Evolutionary conservation across 1,140 invertebrate genomes (phyloP).

Genomic region (Aphaenogaster rudis): DNA sequence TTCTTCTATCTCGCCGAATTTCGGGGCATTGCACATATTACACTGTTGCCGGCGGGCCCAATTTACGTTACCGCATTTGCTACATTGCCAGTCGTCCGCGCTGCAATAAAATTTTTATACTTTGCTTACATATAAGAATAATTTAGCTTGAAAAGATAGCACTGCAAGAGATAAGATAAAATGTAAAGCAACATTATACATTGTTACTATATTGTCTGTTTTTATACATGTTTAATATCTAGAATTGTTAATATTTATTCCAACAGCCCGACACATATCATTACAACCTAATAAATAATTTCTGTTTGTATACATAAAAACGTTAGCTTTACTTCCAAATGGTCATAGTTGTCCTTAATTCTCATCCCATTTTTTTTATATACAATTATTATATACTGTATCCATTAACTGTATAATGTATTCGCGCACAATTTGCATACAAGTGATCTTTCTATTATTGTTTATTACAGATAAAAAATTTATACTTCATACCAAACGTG

Average conservation of each 20-base stretch:
- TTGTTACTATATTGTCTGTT: neutral
- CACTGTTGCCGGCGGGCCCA: constrained; percentile 98
- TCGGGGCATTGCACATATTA: constrained; percentile 99
- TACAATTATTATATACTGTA: neutral
- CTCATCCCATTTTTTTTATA: neutral
- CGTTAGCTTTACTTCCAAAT: neutral
- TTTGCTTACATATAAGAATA: neutral
- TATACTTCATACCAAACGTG: constrained; percentile 13
- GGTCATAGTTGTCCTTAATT: neutral
- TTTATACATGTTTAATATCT: constrained; percentile 8
- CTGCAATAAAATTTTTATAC: constrained; percentile 88
- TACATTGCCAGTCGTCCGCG: constrained; percentile 99
- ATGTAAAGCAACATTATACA: constrained; percentile 1
- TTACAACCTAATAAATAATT: neutral
- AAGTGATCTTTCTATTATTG: neutral
- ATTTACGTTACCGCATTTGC: constrained; percentile 99
- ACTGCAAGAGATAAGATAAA: constrained; percentile 33
- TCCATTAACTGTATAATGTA: neutral
- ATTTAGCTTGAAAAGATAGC: neutral
- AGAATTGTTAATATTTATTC: constrained; percentile 14
- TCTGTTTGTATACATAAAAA: neutral
- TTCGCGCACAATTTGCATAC: neutral
- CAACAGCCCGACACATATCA: neutral
- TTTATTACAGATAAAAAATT: neutral
- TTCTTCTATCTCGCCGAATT: constrained; percentile 96